Evolutionary conservation across 53 echinoderm and acorn worm genomes (phyloP).

Genomic region (Holothuria leucospilota): DNA sequence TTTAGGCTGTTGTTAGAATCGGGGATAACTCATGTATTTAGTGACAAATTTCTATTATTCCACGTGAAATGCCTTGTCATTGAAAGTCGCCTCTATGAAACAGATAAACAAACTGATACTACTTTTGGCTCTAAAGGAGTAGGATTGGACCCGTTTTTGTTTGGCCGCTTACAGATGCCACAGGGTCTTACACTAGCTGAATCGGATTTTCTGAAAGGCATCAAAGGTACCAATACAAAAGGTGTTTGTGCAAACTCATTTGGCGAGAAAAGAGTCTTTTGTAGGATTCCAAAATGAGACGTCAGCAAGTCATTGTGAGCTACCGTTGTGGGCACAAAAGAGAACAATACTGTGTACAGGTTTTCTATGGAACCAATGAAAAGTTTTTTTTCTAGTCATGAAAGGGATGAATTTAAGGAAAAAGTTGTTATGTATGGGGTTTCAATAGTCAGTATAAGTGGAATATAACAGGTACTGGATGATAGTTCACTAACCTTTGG

Average conservation of each 20-base stretch:
- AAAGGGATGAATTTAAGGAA: too few relatives aligned
- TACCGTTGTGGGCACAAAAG: background rate
- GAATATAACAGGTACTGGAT: too few relatives aligned
- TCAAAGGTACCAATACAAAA: conserved; percentile 14
- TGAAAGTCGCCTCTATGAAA: conserved; percentile 13
- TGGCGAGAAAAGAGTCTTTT: conserved; percentile 16
- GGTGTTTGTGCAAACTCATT: conserved; percentile 32
- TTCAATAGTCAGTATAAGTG: too few relatives aligned
- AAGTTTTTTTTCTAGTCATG: too few relatives aligned
- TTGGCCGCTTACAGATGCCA: conserved; percentile 9
- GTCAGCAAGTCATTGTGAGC: conserved; percentile 21
- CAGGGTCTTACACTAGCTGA: background rate
- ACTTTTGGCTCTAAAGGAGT: conserved; percentile 4
- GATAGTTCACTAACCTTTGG: too few relatives aligned
- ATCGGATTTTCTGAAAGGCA: conserved; percentile 19
- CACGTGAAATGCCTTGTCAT: background rate
- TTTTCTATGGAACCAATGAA: too few relatives aligned
- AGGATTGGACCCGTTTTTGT: too few relatives aligned
- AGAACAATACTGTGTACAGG: too few relatives aligned
- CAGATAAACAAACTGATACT: conserved; percentile 32
- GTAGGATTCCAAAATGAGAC: background rate
- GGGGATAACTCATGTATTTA: conserved; percentile 5
- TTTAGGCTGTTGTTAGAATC: background rate
- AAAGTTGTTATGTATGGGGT: too few relatives aligned
- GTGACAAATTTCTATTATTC: conserved; percentile 25